Base-by-base conservation (phyloP, 2,113 vertebrate genomes). In the Pollachius pollachius region DNA sequence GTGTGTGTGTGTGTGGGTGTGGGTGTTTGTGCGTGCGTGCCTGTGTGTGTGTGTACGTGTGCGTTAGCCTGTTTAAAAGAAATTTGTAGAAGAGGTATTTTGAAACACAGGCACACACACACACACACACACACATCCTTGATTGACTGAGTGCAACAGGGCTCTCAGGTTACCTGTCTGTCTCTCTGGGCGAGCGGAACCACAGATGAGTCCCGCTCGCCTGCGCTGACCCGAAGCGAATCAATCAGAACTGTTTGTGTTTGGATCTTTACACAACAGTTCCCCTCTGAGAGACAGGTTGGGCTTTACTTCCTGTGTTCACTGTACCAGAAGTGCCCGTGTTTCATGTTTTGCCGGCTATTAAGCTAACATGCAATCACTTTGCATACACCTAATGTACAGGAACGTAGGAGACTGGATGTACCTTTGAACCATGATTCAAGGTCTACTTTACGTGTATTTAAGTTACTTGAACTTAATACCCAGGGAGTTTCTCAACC, bases 121-220 rank as follows among this genome's bases (percentile, higher is more conserved):
- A 17, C 17, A 60, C 52, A 74, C 76, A 3, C 77, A 70, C 21
- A 66, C 74, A 68, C 70, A 71, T 54, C 68, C 77, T 72, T 88
- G 82, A 90, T 85, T 88, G 84, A 84, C 80, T 85, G 79, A 83
- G 81, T 76, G 78, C 84, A 85, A 82, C 75, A 64, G 75, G 72
- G 34, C 70, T 86, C 88, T 89, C 78, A 82, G 86, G 85, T 87
- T 84, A 91, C 87, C 73, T 74, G 64, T 66, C 78, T 74, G 84
- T 87, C 82, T 85, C 78, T 84, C 84, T 85, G 73, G 85, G 84
- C 79, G 74, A 75, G 78, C 73, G 65, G 61, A 74, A 52, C 71
- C 82, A 68, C 69, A 62, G 78, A 78, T 79, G 76, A 83, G 79
- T 72, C 74, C 41, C 77, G 67, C 72, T 74, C 73, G 65, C 79